phyloP scores from a whole-genome alignment of 2,797 vertebrate genomes.

The Lutjanus argentimaculatus region DNA sequence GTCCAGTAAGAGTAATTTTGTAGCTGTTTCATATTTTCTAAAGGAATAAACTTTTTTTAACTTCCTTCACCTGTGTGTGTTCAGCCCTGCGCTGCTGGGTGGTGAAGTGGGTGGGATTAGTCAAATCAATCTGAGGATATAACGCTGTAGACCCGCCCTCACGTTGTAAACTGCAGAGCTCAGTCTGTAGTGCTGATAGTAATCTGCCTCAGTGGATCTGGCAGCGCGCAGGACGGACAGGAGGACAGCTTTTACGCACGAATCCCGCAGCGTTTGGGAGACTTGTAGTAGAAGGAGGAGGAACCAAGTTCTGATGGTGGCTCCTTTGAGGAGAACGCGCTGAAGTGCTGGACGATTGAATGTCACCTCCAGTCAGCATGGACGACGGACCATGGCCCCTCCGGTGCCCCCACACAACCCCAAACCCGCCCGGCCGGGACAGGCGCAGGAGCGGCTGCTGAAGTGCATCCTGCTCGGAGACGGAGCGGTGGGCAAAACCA shows the following conservation, averaged over 20 bases:
- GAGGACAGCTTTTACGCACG: conserved; percentile 45
- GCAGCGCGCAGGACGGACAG: conserved; percentile 21
- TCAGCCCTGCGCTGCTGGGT: conserved; percentile 2
- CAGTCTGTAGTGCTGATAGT: neutral
- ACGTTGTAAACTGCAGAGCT: neutral
- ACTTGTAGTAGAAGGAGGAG: neutral
- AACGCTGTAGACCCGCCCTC: conserved; percentile 48
- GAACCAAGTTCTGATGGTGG: conserved; percentile 68
- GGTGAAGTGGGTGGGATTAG: conserved; percentile 70
- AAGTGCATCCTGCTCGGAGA: conserved; percentile 91
- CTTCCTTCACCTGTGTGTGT: conserved; percentile 2
- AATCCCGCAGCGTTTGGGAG: neutral
- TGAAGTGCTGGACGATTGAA: conserved; percentile 58
- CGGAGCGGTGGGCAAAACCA: conserved; percentile 91
- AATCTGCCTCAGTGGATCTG: conserved; percentile 28
- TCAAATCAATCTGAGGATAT: conserved; percentile 47
- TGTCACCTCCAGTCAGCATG: conserved; percentile 74
- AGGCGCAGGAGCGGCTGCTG: conserved; percentile 82
- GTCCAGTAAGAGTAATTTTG: too few species aligned
- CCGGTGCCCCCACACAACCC: conserved; percentile 89
- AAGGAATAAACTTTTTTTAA: neutral
- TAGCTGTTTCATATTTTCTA: neutral
- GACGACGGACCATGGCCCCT: conserved; percentile 86
- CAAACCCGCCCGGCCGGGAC: conserved; percentile 54
- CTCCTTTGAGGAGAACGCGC: conserved; percentile 59